phyloP scores from a whole-genome alignment of 2,797 vertebrate genomes.

The Pangasius djambal region DNA sequence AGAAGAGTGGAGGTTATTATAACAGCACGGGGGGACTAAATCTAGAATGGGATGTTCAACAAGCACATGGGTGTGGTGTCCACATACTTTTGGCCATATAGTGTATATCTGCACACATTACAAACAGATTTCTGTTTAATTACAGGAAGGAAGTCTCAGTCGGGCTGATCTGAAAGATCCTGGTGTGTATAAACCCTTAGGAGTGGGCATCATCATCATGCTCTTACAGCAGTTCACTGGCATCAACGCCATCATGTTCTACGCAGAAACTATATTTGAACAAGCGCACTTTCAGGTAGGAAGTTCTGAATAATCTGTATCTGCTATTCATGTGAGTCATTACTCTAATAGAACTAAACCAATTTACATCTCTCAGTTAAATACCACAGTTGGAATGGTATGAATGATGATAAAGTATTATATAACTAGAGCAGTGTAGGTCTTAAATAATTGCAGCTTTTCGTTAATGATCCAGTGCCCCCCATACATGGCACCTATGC shows the following conservation, averaged over 20 bases:
- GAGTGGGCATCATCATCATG: conserved; percentile 85
- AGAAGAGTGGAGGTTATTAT: neutral
- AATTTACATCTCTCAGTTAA: too few relatives aligned
- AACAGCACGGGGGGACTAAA: neutral
- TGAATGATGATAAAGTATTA: neutral
- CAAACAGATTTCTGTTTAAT: conserved; percentile 24
- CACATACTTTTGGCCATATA: neutral
- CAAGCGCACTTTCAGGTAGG: conserved; percentile 86
- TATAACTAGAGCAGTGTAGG: too few relatives aligned
- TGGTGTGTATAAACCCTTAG: conserved; percentile 85
- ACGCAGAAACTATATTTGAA: conserved; percentile 88
- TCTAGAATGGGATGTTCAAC: neutral
- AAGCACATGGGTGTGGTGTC: neutral
- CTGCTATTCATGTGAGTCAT: neutral
- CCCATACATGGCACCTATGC: too few relatives aligned
- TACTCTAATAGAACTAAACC: neutral
- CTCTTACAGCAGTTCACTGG: conserved; percentile 90
- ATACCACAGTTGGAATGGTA: too few relatives aligned
- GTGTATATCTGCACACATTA: neutral
- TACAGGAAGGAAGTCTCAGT: conserved; percentile 71
- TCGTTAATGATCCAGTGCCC: neutral
- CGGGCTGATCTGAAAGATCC: conserved; percentile 79
- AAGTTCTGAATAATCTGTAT: neutral
- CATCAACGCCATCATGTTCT: conserved; percentile 95
- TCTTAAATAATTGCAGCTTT: neutral